Base-by-base conservation (phyloP, 2,888 invertebrate species). In the Eupithecia insigniata region DNA sequence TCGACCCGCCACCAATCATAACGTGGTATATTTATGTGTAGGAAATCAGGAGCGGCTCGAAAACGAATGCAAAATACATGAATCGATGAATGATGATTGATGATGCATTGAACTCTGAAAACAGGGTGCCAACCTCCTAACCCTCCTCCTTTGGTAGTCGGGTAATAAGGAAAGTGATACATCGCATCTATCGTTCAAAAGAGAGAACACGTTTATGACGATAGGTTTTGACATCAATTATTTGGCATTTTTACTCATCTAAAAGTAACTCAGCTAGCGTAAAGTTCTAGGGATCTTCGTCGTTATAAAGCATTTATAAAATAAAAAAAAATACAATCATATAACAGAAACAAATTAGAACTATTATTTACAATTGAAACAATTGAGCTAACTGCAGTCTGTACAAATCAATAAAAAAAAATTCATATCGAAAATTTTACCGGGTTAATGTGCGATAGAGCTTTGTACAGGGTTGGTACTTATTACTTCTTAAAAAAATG, bases 1-100 rank as follows among this genome's bases (percentile, higher is more conserved):
- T 80, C 79, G 90, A 92, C 89, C 90, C 84, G 34, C 79, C 71
- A 74, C 26, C 26, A 55, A 55, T 22, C 55, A 26, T 5, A 22
- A 5, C 26, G 12, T 26, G 26, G 26, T 55, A 26, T 55, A 26
- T 26, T 26, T 22, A 55, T 55, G 55, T 55, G 55, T 26, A 26
- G 26, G 55, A 55, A n/a, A 55, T 55, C 55, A 55, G 55, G 55
- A 22, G 55, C 26, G 26, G 22, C n/a, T 55, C 26, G 22, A 55
- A 55, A 26, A 55, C 55, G 14, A 55, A 55, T 55, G 26, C 12
- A 22, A 51, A 51, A 51, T 51, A 51, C 46, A 51, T 55, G 55
- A 55, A 55, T 55, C 55, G 12, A 55, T 55, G 14, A 55, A 55
- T 43, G 18, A 16, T 39, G 12, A 36, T 32, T 2, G 34, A 5